These are phyloP conservation scores for Eupsilia transversa DNA, from an alignment of 2,888 invertebrate species.

Conservation along the genomic window DNA sequence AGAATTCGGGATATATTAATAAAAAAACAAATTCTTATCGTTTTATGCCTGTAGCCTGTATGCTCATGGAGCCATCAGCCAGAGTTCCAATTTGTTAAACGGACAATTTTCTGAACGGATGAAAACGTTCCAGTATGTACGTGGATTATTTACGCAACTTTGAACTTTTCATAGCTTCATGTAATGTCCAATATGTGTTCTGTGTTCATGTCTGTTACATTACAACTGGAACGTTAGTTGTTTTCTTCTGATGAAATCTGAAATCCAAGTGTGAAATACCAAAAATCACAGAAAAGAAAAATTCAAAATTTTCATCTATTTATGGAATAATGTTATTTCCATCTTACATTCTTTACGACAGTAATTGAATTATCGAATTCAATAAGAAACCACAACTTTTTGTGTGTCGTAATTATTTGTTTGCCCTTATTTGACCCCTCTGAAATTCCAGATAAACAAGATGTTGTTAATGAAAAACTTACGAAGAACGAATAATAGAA, in stretches of 20 bases:
- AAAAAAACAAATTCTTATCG: neutral
- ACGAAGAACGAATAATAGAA: slow-evolving; percentile 73
- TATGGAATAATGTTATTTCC: neutral
- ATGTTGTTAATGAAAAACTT: slow-evolving; percentile 81
- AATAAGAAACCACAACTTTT: neutral
- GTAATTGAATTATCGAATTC: neutral
- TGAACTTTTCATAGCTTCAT: neutral
- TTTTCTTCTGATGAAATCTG: no score
- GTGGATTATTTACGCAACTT: neutral
- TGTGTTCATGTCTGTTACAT: no score
- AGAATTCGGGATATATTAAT: no score
- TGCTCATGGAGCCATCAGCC: neutral
- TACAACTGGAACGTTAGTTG: no score
- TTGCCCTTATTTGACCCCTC: slow-evolving; percentile 66
- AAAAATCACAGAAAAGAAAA: neutral
- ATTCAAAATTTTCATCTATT: neutral
- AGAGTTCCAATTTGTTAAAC: no score
- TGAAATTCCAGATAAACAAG: slow-evolving; percentile 55
- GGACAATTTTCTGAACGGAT: slow-evolving; percentile 19
- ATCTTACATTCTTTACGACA: neutral
- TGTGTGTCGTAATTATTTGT: slow-evolving; percentile 50
- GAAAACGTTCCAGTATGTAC: neutral
- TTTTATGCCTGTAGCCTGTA: neutral
- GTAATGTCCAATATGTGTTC: no score
- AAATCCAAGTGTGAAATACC: neutral